Evolutionary conservation across 2,113 vertebrate species (phyloP).

Genomic region (Myrmecobius fasciatus): DNA sequence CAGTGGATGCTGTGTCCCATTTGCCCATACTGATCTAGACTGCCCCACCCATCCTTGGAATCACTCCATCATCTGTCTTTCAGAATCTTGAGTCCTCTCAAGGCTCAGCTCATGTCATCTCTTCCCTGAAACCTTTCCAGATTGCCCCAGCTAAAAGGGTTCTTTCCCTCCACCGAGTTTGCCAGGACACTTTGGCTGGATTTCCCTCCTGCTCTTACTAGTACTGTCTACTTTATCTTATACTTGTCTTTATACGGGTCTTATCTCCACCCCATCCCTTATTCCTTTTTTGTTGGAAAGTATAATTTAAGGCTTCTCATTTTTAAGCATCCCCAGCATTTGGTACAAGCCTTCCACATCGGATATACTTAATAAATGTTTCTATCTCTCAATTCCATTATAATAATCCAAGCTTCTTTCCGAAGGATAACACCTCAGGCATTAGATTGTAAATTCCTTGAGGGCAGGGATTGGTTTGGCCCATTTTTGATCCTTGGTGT

Average conservation of each 20-base stretch:
- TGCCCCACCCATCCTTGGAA: not conserved
- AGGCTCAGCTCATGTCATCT: not conserved
- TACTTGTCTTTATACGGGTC: not conserved
- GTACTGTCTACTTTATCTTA: not conserved
- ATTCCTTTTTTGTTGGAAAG: not conserved
- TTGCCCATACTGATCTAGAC: not conserved
- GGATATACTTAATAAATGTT: not conserved
- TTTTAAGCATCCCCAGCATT: not conserved
- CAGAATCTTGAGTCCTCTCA: not conserved
- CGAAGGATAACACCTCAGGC: not conserved
- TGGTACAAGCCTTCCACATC: not conserved
- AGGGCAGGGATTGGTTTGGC: not conserved
- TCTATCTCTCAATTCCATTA: not conserved
- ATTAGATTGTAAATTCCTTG: not conserved
- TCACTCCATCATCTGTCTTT: not conserved
- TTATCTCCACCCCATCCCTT: not conserved
- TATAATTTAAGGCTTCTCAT: not conserved
- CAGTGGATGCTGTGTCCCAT: not conserved
- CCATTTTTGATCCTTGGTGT: not conserved
- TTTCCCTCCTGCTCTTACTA: not conserved
- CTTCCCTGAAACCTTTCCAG: not conserved
- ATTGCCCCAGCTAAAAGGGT: not conserved
- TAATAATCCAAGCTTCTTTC: not conserved
- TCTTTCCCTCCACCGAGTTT: not conserved
- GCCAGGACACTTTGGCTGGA: not conserved